These are phyloP conservation scores for Myzus persicae DNA, from an alignment of 1,140 invertebrate species.

Conservation along the genomic window DNA sequence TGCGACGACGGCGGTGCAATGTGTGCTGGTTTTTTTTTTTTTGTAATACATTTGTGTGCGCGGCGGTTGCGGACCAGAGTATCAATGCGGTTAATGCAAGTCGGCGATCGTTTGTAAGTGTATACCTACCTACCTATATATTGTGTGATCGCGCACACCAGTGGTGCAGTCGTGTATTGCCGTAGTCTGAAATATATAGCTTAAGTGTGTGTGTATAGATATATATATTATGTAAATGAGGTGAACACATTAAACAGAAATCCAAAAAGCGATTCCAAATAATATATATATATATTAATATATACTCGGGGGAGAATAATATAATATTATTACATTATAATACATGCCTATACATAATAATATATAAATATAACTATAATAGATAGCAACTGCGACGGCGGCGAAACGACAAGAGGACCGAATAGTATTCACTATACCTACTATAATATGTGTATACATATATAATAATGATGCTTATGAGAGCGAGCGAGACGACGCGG, in stretches of 20 bases:
- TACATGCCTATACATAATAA: no score
- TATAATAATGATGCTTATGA: background rate
- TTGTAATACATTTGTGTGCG: background rate
- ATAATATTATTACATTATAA: background rate
- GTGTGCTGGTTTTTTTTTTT: background rate
- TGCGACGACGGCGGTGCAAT: background rate
- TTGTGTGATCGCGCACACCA: background rate
- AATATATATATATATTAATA: background rate
- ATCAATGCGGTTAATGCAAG: background rate
- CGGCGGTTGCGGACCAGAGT: background rate
- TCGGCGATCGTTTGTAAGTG: background rate
- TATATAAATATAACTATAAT: background rate
- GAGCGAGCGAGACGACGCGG: background rate
- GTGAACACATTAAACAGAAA: background rate
- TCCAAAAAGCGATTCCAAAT: slow-evolving; percentile 7
- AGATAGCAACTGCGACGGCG: background rate
- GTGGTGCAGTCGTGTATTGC: background rate
- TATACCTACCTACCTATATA: background rate
- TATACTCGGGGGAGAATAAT: background rate
- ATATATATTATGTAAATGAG: background rate
- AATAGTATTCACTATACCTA: background rate
- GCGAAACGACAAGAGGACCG: background rate
- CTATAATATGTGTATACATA: background rate
- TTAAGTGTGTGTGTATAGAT: background rate
- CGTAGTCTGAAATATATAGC: background rate